phyloP scores from a whole-genome alignment of 2,797 vertebrate genomes.

The Bovichtus variegatus region DNA sequence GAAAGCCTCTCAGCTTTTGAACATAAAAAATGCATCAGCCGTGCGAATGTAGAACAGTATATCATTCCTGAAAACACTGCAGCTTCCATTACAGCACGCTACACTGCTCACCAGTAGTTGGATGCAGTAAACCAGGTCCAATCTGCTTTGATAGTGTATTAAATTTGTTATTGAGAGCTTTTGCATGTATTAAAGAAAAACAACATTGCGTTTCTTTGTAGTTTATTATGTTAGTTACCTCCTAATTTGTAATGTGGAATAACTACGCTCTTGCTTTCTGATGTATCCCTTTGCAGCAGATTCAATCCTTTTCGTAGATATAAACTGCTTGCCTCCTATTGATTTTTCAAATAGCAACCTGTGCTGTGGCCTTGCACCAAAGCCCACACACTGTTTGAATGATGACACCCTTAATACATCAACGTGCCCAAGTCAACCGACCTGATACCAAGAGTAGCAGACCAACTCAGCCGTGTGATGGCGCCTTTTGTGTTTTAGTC shows the following conservation, averaged over 20 bases:
- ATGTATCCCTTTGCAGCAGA: slow-evolving; percentile 28
- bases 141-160: slow-evolving; percentile 34
- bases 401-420: slow-evolving; percentile 64
- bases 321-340: slow-evolving; percentile 57
- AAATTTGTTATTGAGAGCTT: slow-evolving; percentile 43
- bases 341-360: slow-evolving; percentile 69
- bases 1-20: slow-evolving; percentile 78
- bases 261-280: neutral
- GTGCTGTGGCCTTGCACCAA: slow-evolving; percentile 61
- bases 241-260: slow-evolving; percentile 18
- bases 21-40: slow-evolving; percentile 84
- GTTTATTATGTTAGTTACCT: slow-evolving; percentile 38
- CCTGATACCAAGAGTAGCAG: slow-evolving; percentile 33
- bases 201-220: neutral
- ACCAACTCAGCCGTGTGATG: slow-evolving; percentile 54
- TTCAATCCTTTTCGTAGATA: slow-evolving; percentile 49
- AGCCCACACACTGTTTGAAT: slow-evolving; percentile 67
- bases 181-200: slow-evolving; percentile 32
- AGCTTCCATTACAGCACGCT: slow-evolving; percentile 30
- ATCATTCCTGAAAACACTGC: slow-evolving; percentile 67
- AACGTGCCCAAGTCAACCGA: slow-evolving; percentile 43
- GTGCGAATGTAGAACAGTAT: slow-evolving; percentile 66
- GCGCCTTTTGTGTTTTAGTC: slow-evolving; percentile 56
- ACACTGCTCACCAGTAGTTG: slow-evolving; percentile 12
- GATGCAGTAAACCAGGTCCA: slow-evolving; percentile 35